Percentiles rank a stretch among this genome's conserved stretches.
Evolutionary conservation across 2,113 vertebrate genomes (phyloP).

Genomic region (Cephalopterus ornatus): DNA sequence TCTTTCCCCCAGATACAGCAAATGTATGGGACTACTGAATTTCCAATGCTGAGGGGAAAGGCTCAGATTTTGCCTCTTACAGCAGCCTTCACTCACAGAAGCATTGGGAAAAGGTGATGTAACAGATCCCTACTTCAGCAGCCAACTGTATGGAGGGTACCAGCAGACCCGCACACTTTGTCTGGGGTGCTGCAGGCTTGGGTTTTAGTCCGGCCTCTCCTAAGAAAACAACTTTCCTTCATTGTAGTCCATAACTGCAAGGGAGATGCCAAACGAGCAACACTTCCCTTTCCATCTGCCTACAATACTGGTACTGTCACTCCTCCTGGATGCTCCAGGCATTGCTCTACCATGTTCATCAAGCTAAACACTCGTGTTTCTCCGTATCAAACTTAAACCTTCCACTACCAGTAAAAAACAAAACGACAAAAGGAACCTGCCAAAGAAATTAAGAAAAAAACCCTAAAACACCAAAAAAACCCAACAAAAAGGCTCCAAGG

Average conservation of each 20-base stretch:
- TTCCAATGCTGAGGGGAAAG: neutral
- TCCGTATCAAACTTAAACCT: neutral
- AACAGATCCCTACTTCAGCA: neutral
- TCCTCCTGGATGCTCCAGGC: neutral
- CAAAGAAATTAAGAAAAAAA: neutral
- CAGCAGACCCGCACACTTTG: neutral
- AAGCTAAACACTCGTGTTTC: neutral
- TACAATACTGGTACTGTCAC: fast-evolving
- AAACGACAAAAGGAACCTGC: neutral
- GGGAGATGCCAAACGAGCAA: neutral
- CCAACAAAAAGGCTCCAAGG: neutral
- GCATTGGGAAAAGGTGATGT: neutral
- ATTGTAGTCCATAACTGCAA: neutral
- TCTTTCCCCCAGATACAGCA: neutral
- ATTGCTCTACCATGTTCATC: neutral
- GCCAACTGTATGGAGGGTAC: neutral
- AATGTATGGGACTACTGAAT: neutral
- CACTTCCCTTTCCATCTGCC: neutral
- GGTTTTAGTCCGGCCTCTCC: neutral
- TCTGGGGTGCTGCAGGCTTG: neutral
- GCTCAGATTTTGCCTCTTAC: neutral
- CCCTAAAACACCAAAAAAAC: neutral
- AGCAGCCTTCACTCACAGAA: neutral
- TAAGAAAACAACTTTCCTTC: neutral
- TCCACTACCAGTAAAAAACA: neutral